A percentile compares a stretch with the other conserved stretches of the same genome.
Evolutionary conservation across 2,113 vertebrate genomes (phyloP).

Genomic region (Arvicanthis niloticus): DNA sequence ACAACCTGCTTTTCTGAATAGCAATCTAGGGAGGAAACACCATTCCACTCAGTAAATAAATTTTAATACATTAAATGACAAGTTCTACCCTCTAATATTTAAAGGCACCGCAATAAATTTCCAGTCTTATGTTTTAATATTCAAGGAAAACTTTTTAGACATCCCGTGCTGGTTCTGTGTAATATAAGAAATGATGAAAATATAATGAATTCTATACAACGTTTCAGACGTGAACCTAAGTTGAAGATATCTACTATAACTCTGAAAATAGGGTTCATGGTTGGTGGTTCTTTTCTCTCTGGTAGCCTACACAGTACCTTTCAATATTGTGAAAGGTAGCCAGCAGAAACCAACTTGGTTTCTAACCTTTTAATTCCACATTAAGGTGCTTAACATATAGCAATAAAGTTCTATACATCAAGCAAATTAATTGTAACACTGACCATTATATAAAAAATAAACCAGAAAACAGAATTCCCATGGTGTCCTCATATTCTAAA

Average conservation of each 20-base stretch:
- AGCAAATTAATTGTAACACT: not conserved
- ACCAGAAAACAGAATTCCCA: not conserved
- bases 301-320: not conserved
- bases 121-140: not conserved
- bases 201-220: not conserved
- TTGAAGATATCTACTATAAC: not conserved
- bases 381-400: not conserved
- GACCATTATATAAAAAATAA: not conserved
- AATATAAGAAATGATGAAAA: not conserved
- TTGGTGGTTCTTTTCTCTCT: not conserved
- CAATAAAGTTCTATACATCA: not conserved
- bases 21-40: constrained; percentile 88
- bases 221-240: constrained; percentile 3
- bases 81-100: constrained; percentile 7
- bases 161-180: not conserved
- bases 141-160: not conserved
- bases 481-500: not conserved
- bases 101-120: not conserved
- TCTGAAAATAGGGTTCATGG: constrained; percentile 2
- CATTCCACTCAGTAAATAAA: constrained; percentile 45
- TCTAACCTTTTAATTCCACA: constrained; percentile 21
- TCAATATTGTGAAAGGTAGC: not conserved
- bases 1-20: constrained; percentile 91
- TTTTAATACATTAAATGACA: not conserved
- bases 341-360: not conserved